Conservation (phyloP, 2,797 vertebrate species). For the Heteromormyrus szaboi region DNA sequence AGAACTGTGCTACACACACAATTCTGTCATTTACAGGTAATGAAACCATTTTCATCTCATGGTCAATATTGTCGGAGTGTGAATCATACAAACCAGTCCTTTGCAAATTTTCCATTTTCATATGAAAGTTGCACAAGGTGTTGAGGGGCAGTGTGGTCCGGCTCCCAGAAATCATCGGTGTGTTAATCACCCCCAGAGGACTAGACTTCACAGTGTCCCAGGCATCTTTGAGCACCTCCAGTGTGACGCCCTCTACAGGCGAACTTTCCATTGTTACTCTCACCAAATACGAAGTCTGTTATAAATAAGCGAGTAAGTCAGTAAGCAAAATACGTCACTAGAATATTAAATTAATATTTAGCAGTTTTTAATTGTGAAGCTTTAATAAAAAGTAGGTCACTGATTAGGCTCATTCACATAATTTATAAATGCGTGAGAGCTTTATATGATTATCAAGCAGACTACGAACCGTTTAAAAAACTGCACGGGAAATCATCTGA, state of each 20-base stretch:
- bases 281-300: neutral
- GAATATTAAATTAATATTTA: neutral
- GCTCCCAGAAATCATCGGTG: conserved; percentile 58
- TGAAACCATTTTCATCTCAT: neutral
- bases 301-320: neutral
- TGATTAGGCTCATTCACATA: neutral
- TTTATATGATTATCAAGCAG: neutral
- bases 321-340: neutral
- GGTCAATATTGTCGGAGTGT: neutral
- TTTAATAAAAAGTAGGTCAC: neutral
- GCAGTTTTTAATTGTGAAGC: neutral
- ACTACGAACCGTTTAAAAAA: neutral
- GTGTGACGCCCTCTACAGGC: conserved; percentile 46
- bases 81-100: conserved; percentile 49
- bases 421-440: neutral
- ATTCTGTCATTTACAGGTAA: neutral
- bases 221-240: conserved; percentile 56
- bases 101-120: conserved; percentile 75
- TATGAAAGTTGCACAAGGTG: conserved; percentile 45
- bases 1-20: neutral
- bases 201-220: conserved; percentile 55
- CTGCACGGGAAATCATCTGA: neutral
- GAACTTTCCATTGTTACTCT: conserved; percentile 46
- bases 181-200: conserved; percentile 62
- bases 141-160: conserved; percentile 55